phyloP scores from a whole-genome alignment of 2,888 invertebrate species.

The Trachelus troglodyta region DNA sequence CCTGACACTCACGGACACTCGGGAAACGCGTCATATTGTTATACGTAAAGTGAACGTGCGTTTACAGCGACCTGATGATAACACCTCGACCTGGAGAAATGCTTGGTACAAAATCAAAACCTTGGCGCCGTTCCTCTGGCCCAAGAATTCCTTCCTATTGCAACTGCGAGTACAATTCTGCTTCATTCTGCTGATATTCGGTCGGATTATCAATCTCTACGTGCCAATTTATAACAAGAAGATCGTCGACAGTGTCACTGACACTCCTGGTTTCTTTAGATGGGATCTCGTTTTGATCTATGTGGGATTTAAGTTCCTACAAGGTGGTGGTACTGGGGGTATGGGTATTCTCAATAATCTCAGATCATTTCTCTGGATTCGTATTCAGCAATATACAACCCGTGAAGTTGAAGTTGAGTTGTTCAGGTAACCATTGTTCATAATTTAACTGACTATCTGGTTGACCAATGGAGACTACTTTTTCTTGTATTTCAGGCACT shows the following conservation, averaged over 20 bases:
- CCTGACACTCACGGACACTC: neutral
- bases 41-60: slow-evolving; percentile 8
- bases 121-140: slow-evolving; percentile 94
- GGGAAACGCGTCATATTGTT: neutral
- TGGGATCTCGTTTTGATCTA: slow-evolving; percentile 93
- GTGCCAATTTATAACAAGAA: slow-evolving; percentile 93
- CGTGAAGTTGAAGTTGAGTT: slow-evolving; percentile 83
- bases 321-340: slow-evolving; percentile 93
- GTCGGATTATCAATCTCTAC: slow-evolving; percentile 89
- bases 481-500: slow-evolving; percentile 75
- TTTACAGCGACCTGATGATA: slow-evolving; percentile 68
- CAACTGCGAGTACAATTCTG: slow-evolving; percentile 88
- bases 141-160: slow-evolving; percentile 79
- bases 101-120: slow-evolving; percentile 82
- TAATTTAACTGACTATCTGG: neutral
- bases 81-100: slow-evolving; percentile 82
- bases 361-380: slow-evolving; percentile 93
- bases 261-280: slow-evolving; percentile 64
- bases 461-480: neutral
- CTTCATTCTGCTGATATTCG: slow-evolving; percentile 79
- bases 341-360: slow-evolving; percentile 95
- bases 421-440: slow-evolving; percentile 42
- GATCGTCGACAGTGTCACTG: slow-evolving; percentile 71
- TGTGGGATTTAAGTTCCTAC: slow-evolving; percentile 89
- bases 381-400: slow-evolving; percentile 95